Percentiles rank a stretch among this genome's conserved stretches.
These are phyloP conservation scores for Fragum whitleyi DNA, from an alignment of 2,888 invertebrate genomes.

Conservation along the genomic window DNA sequence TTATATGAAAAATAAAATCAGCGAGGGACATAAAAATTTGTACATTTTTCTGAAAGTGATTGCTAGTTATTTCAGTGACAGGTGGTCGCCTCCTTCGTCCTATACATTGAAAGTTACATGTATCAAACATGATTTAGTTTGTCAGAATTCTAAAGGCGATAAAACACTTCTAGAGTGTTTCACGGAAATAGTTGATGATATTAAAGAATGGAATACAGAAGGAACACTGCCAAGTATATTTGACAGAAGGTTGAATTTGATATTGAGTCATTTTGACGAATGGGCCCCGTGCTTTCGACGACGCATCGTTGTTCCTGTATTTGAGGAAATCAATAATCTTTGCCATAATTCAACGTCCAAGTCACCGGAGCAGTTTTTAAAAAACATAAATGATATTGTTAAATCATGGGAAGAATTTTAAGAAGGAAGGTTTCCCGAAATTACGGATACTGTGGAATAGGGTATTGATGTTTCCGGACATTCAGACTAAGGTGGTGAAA, in stretches of 20 bases:
- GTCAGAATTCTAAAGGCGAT: neutral
- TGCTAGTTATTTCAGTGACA: neutral
- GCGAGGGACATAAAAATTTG: neutral
- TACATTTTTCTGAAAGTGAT: too few relatives aligned
- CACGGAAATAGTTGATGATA: neutral
- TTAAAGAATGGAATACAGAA: neutral
- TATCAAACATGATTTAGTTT: conserved; percentile 14
- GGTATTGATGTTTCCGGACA: too few relatives aligned
- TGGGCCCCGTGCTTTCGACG: neutral
- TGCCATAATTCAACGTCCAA: neutral
- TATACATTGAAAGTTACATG: neutral
- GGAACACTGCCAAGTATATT: neutral
- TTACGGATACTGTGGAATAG: too few relatives aligned
- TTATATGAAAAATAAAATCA: conserved; percentile 19
- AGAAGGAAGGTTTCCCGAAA: too few relatives aligned
- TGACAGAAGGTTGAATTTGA: neutral
- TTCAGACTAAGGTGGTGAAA: too few relatives aligned
- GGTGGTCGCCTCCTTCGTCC: neutral
- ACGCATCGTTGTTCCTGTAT: neutral
- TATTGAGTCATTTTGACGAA: neutral
- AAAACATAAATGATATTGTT: too few relatives aligned
- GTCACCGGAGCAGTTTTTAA: neutral
- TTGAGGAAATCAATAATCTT: neutral
- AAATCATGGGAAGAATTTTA: too few relatives aligned
- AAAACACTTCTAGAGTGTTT: neutral